Conservation (phyloP, 1,140 invertebrate genomes). For the Schlechtendalia chinensis region DNA sequence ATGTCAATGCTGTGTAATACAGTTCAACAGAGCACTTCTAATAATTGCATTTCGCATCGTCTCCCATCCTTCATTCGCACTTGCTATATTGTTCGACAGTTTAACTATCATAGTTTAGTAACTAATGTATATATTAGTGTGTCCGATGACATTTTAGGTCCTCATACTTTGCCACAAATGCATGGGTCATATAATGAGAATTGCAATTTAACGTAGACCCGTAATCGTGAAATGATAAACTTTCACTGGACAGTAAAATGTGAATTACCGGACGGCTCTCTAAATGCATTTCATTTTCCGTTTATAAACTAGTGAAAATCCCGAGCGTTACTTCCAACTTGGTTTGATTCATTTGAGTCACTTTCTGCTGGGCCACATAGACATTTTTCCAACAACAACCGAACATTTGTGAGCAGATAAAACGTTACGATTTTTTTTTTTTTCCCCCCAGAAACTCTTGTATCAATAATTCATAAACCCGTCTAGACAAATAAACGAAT, state of each 20-base stretch:
- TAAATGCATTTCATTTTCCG: too few relatives aligned
- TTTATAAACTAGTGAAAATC: too few relatives aligned
- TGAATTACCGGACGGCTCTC: too few relatives aligned
- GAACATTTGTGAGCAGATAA: neutral
- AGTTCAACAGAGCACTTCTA: conserved; percentile 18
- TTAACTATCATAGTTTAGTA: conserved; percentile 24
- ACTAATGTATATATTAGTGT: conserved; percentile 9
- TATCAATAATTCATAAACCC: too few relatives aligned
- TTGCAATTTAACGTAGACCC: neutral
- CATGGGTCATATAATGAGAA: too few relatives aligned
- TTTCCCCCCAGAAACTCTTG: too few relatives aligned
- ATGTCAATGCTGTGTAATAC: conserved; percentile 24
- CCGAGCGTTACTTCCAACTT: too few relatives aligned
- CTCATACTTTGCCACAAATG: too few relatives aligned
- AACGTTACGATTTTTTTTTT: too few relatives aligned
- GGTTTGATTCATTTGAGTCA: neutral
- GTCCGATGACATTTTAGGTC: neutral
- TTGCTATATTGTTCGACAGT: conserved; percentile 18
- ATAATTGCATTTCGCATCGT: conserved; percentile 17
- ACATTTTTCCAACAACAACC: conserved; percentile 32
- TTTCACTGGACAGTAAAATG: too few relatives aligned
- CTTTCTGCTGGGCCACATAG: conserved; percentile 17
- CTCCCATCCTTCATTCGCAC: neutral
- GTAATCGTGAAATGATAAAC: too few relatives aligned
- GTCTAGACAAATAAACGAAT: too few relatives aligned